Evolutionary conservation across 2,797 vertebrate genomes (phyloP).

Genomic region (Rachycentron canadum): DNA sequence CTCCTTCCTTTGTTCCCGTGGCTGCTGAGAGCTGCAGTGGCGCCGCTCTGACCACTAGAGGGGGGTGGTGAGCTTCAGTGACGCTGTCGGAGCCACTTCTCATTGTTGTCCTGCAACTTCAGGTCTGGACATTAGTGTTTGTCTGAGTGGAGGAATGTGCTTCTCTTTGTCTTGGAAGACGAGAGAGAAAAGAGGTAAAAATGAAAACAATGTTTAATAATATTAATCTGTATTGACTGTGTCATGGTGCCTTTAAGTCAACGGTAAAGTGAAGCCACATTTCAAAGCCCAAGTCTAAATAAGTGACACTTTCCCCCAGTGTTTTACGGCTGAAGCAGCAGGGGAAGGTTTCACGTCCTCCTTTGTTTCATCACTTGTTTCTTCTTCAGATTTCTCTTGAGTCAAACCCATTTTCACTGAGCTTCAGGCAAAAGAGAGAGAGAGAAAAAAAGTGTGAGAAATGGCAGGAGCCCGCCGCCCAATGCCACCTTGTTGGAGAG

Average conservation of each 20-base stretch:
- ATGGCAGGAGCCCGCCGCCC: slow-evolving; percentile 27
- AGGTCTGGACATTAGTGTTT: slow-evolving; percentile 14
- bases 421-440: slow-evolving; percentile 58
- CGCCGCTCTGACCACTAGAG: slow-evolving; percentile 39
- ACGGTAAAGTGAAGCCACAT: neutral
- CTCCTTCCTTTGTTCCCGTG: slow-evolving; percentile 59
- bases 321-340: neutral
- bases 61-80: slow-evolving; percentile 41
- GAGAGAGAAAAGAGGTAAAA: neutral
- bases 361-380: slow-evolving; percentile 40
- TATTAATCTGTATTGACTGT: neutral
- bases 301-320: neutral
- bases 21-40: slow-evolving; percentile 9
- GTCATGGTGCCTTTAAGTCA: neutral
- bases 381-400: slow-evolving; percentile 33
- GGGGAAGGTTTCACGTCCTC: neutral
- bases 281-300: neutral
- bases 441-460: slow-evolving; percentile 28
- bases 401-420: slow-evolving; percentile 51
- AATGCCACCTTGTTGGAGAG: slow-evolving; percentile 72
- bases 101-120: slow-evolving; percentile 33
- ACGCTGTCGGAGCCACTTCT: neutral
- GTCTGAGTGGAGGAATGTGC: slow-evolving; percentile 49
- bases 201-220: neutral
- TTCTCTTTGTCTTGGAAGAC: slow-evolving; percentile 51